Base-by-base conservation (phyloP, 2,113 vertebrate species). In the Sorex fumeus region DNA sequence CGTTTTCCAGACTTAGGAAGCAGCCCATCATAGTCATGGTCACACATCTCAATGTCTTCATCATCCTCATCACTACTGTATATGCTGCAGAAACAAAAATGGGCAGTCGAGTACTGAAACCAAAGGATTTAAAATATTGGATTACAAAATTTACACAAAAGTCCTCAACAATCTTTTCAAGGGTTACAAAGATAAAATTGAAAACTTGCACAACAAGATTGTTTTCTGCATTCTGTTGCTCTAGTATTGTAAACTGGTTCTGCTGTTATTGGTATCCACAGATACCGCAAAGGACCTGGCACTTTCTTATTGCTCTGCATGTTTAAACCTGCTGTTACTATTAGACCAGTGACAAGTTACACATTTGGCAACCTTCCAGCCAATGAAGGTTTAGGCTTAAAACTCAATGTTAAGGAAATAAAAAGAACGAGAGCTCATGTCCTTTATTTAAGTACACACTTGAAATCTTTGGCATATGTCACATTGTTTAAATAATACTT, bases 241-340 rank as follows among this genome's bases (percentile, higher is more conserved):
- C 98, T 96, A 96, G 97, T 89, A 98, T 96, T 98, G 95, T 98
- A 98, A 98, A 99, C 99, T 98, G 98, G 98, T 99, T 99, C 98
- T 98, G 97, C 98, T 99, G 99, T 99, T 99, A 98, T 98, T 98
- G 98, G 99, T 99, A 99, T 99, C 99, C 99, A 99, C 98, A 99
- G 99, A 99, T 98, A 99, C 99, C 97, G 98, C 97, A 96, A 98
- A 97, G 98, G 98, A 95, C 98, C 98, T 98, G 98, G 98, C 98
- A 99, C 98, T 98, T 98, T 96, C 95, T 97, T 97, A 96, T 97
- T 98, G 97, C 97, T 88, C 86, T 98, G 97, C 99, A 90, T 99
- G 99, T 99, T 98, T 97, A 98, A 98, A 98, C 99, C 98, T 99
- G 99, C 97, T 98, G 96, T 87, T 95, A 97, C 98, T 99, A 98